A percentile compares a stretch with the other conserved stretches of the same genome.
phyloP scores from a whole-genome alignment of 2,113 vertebrate genomes.

The Cyanoderma ruficeps region DNA sequence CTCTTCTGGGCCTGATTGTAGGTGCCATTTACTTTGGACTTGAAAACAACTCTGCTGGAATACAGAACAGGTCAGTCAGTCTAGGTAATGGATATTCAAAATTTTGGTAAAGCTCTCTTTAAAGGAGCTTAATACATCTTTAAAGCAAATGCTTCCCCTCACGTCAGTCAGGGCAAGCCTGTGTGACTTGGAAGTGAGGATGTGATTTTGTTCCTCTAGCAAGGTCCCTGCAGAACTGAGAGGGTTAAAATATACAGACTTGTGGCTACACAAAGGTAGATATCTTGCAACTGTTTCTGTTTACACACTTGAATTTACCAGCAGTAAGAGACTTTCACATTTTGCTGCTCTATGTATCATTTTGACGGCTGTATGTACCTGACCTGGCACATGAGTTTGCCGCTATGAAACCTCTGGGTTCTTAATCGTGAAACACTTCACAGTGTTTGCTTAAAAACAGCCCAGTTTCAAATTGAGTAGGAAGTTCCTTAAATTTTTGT shows the following conservation, averaged over 20 bases:
- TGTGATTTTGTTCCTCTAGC: background rate
- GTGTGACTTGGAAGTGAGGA: accelerated
- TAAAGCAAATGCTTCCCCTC: background rate
- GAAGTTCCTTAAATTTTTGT: background rate
- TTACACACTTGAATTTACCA: background rate
- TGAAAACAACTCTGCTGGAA: constrained; percentile 68
- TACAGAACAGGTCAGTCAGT: constrained; percentile 88
- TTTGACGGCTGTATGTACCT: background rate
- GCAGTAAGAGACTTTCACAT: background rate
- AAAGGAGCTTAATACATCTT: background rate
- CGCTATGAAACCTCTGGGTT: background rate
- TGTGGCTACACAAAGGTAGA: background rate
- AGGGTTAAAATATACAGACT: background rate
- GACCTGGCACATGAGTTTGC: background rate
- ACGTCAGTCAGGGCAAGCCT: background rate
- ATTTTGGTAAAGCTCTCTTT: background rate
- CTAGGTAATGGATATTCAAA: background rate
- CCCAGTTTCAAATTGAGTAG: background rate
- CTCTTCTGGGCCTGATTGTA: constrained; percentile 82
- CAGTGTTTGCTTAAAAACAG: background rate
- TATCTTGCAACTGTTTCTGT: background rate
- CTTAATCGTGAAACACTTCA: background rate
- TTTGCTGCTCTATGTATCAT: background rate
- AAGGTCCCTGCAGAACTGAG: background rate
- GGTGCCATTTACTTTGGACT: constrained; percentile 87